Conservation (phyloP, 2,888 invertebrate genomes). For the Caenorhabditis parvicauda region DNA sequence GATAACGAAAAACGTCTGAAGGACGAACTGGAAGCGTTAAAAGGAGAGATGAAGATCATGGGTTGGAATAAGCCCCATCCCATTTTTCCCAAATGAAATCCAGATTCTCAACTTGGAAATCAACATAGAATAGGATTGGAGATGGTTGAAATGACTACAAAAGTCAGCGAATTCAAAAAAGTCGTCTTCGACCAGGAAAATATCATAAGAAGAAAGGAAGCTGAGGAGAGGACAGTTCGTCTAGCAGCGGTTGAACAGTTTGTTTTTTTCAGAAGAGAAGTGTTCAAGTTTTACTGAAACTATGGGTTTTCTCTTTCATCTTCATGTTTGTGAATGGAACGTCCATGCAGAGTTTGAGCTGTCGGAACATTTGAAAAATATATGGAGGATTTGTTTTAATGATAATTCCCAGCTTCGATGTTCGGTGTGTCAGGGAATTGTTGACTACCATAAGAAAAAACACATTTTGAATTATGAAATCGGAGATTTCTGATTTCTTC, state of each 20-base stretch:
- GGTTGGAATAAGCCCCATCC: too few relatives aligned
- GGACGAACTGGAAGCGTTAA: constrained; percentile 22
- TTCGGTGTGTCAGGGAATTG: too few relatives aligned
- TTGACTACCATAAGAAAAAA: too few relatives aligned
- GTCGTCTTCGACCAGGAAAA: constrained; percentile 27
- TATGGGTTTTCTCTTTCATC: too few relatives aligned
- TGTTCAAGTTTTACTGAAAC: too few relatives aligned
- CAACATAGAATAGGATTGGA: constrained; percentile 35
- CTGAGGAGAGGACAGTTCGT: constrained; percentile 27
- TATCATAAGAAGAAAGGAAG: constrained; percentile 28
- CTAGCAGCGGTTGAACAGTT: constrained; percentile 32
- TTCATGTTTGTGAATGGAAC: too few relatives aligned
- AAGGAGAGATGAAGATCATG: constrained; percentile 30
- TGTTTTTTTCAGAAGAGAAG: not conserved
- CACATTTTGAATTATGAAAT: too few relatives aligned
- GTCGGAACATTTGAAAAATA: too few relatives aligned
- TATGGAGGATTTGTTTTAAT: too few relatives aligned
- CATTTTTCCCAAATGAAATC: not conserved
- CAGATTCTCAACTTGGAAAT: constrained; percentile 37
- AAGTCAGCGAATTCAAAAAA: constrained; percentile 16
- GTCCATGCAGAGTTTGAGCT: too few relatives aligned
- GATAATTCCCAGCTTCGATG: too few relatives aligned
- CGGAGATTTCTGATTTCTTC: too few relatives aligned
- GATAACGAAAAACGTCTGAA: constrained; percentile 15
- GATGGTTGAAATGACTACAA: constrained; percentile 32